Percentiles rank a stretch among this genome's conserved stretches.
These are phyloP conservation scores for Paraplagusia blochii DNA, from an alignment of 2,113 vertebrate genomes.

Conservation along the genomic window DNA sequence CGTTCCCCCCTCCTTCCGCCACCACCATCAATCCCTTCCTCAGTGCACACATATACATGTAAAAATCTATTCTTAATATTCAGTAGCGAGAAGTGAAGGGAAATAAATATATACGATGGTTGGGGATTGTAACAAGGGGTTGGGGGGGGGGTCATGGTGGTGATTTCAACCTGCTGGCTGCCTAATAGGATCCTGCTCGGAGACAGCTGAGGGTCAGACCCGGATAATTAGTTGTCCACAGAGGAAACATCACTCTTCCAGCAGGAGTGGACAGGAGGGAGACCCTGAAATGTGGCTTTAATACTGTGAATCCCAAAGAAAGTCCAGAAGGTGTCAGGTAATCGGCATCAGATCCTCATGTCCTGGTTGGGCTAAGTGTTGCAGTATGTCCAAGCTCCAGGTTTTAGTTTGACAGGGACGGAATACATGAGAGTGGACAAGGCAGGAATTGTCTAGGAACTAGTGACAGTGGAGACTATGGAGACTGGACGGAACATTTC, in stretches of 20 bases:
- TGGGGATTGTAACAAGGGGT: conserved; percentile 21
- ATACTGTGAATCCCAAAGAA: conserved; percentile 47
- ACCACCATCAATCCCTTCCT: conserved; percentile 67
- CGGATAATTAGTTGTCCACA: conserved; percentile 95
- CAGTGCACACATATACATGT: conserved; percentile 81
- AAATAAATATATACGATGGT: conserved; percentile 79
- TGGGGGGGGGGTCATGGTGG: conserved; percentile 59
- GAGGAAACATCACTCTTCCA: conserved; percentile 77
- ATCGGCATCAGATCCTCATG: conserved; percentile 50
- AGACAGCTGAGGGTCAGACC: conserved; percentile 95
- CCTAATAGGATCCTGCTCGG: conserved; percentile 94
- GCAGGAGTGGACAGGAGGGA: conserved; percentile 59
- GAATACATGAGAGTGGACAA: conserved; percentile 29
- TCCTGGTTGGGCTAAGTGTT: conserved; percentile 32
- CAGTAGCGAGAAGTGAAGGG: conserved; percentile 91
- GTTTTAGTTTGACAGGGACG: conserved; percentile 36
- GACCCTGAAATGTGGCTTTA: conserved; percentile 46
- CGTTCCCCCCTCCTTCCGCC: conserved; percentile 76
- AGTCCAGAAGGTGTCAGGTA: conserved; percentile 64
- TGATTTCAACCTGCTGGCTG: conserved; percentile 87
- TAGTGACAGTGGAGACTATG: conserved; percentile 31
- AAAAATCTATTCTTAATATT: conserved; percentile 99
- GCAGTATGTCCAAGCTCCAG: conserved; percentile 16
- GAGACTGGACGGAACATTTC: conserved; percentile 36
- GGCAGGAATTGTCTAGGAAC: conserved; percentile 29